Base-by-base conservation (phyloP, 2,888 invertebrate genomes). In the Caenorhabditis sp. region DNA sequence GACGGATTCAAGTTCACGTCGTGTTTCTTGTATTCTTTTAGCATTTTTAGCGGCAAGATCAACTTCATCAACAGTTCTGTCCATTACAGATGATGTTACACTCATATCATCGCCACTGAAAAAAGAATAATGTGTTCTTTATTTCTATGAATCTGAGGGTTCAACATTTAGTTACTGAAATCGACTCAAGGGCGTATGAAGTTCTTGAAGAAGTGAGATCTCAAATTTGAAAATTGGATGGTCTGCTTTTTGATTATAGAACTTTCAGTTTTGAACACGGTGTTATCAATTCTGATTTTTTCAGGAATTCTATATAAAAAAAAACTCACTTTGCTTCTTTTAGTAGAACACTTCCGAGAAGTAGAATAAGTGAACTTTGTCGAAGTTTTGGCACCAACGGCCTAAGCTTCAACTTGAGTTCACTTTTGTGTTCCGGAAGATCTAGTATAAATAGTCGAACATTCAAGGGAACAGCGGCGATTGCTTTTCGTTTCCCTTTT, bases 401-500 rank as follows among this genome's bases (percentile, higher is more conserved):
- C 7, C 84, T 73, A 8, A 87, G 71, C 62, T 87, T 87, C 10
- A 87, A 73, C 61, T 87, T 79, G 38, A 80, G 67, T 54, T 79
- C 70, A 64, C 70, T 64, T 65, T 73, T 63, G 53, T 74, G 67
- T 17, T 82, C 84, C 8, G 84, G 83, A 10, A 80, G 59, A 25
- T 85, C 85, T 25, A 79, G 66, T 38, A 86, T 73, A 65, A 87
- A 87, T 20, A 85, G 78, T 0, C 84, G 77, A 27, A 87, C 71
- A 67, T 87, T 87, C 14, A 87, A 65, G 1, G 83, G 70, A 0
- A 86, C 82, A 7, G 86, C 85, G 0, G 87, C 87, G 8, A 87
- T 71, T 7, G 86, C 81, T 54, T 76, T 75, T n/a, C 71, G 58
- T 59, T 82, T 78, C 50, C 83, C 83, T 66, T 84, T 85, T 26